These are phyloP conservation scores for Epicampocera succincta DNA, from an alignment of 2,888 invertebrate genomes.

Conservation along the genomic window DNA sequence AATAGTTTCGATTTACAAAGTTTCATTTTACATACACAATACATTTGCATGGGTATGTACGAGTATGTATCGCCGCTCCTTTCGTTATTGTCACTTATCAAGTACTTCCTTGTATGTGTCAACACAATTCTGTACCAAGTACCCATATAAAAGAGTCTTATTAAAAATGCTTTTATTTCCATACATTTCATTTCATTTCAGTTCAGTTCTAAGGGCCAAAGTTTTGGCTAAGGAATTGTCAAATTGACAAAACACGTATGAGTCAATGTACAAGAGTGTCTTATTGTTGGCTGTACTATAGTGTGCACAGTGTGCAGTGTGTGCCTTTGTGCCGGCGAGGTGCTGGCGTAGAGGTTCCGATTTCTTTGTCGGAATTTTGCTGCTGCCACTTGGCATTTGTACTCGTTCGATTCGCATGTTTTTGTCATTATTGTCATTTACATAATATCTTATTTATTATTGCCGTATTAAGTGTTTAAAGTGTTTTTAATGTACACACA, in stretches of 20 bases:
- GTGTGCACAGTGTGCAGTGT: neutral
- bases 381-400: slow-evolving; percentile 2
- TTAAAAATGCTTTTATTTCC: slow-evolving; percentile 30
- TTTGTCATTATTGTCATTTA: slow-evolving; percentile 69
- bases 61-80: neutral
- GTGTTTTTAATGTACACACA: neutral
- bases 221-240: slow-evolving; percentile 26
- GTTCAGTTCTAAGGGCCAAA: slow-evolving; percentile 20
- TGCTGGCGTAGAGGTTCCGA: neutral
- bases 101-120: slow-evolving; percentile 27
- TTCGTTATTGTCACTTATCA: neutral
- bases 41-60: neutral
- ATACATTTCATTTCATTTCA: slow-evolving; percentile 17
- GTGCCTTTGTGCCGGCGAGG: neutral
- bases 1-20: slow-evolving; percentile 42
- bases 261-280: neutral
- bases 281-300: neutral
- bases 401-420: slow-evolving; percentile 31
- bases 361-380: slow-evolving; percentile 5
- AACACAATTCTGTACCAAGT: slow-evolving; percentile 12
- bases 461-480: slow-evolving; percentile 41
- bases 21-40: slow-evolving; percentile 38
- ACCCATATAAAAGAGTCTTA: slow-evolving; percentile 20
- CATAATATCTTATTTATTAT: slow-evolving; percentile 69
- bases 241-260: neutral